Conservation (phyloP, 1,140 invertebrate species). For the Physella acuta region DNA sequence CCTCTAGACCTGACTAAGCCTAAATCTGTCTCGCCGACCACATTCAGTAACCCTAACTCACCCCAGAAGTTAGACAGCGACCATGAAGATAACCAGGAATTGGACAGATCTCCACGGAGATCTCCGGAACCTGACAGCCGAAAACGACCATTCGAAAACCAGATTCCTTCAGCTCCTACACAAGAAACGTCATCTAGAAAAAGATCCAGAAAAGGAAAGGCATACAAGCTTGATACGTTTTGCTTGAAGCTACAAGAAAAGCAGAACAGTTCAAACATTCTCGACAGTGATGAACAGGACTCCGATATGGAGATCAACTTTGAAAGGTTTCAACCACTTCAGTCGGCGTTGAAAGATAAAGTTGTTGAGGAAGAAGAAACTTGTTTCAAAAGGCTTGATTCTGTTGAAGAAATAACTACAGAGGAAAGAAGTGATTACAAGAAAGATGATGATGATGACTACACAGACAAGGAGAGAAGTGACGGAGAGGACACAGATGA, state of each 20-base stretch:
- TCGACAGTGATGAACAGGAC: conserved; percentile 34
- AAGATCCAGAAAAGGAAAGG: conserved; percentile 76
- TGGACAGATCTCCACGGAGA: neutral
- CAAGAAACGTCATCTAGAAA: conserved; percentile 56
- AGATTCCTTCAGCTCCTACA: conserved; percentile 23
- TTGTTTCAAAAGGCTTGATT: too few relatives aligned
- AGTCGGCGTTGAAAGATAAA: neutral
- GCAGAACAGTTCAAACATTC: conserved; percentile 24
- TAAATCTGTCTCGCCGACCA: conserved; percentile 31
- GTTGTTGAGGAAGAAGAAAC: neutral
- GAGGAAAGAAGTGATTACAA: neutral
- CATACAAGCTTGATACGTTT: conserved; percentile 73
- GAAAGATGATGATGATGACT: neutral
- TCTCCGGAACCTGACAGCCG: neutral
- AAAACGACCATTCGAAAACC: conserved; percentile 1
- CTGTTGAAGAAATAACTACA: neutral
- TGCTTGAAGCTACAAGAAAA: conserved; percentile 62
- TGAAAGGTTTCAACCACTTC: neutral
- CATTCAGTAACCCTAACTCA: conserved; percentile 1
- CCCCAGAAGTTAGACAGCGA: too few relatives aligned
- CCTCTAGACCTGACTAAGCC: conserved; percentile 50
- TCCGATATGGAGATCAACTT: conserved; percentile 21
- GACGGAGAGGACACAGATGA: neutral
- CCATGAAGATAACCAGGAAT: conserved; percentile 11
- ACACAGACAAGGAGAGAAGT: too few relatives aligned